Conservation (phyloP, 2,888 invertebrate species). For the Drosophila fungiperda region DNA sequence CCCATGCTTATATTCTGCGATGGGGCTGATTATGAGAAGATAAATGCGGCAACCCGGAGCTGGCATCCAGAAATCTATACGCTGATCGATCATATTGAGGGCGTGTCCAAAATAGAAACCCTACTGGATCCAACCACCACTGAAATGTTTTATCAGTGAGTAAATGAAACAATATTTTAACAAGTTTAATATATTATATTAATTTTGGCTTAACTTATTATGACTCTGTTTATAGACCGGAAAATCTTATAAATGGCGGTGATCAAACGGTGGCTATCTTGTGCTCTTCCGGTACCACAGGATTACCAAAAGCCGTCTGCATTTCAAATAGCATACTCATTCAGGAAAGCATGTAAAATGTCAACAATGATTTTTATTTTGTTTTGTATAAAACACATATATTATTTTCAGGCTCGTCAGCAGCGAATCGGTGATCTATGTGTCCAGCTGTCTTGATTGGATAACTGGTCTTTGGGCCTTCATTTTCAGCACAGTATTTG, state of each 20-base stretch:
- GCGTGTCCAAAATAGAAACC: slow-evolving; percentile 60
- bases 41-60: slow-evolving; percentile 46
- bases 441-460: slow-evolving; percentile 73
- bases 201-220: background rate
- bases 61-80: slow-evolving; percentile 69
- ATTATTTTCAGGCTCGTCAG: slow-evolving; percentile 41
- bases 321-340: slow-evolving; percentile 61
- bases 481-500: slow-evolving; percentile 51
- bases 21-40: slow-evolving; percentile 57
- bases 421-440: slow-evolving; percentile 52
- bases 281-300: slow-evolving; percentile 80
- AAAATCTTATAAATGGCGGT: slow-evolving; percentile 53
- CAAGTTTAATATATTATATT: too few species aligned
- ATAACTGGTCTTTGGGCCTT: slow-evolving; percentile 62
- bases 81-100: slow-evolving; percentile 47
- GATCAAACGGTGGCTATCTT: slow-evolving; percentile 72
- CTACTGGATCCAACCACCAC: slow-evolving; percentile 57
- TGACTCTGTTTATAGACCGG: slow-evolving; percentile 45
- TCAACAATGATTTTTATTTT: too few species aligned
- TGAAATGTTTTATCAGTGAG: slow-evolving; percentile 62
- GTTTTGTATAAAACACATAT: background rate
- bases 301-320: slow-evolving; percentile 77
- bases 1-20: slow-evolving; percentile 69
- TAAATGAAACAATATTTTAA: background rate
- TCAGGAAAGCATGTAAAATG: slow-evolving; percentile 48